Evolutionary conservation across 1,140 invertebrate genomes (phyloP).

Genomic region (Galleria mellonella): DNA sequence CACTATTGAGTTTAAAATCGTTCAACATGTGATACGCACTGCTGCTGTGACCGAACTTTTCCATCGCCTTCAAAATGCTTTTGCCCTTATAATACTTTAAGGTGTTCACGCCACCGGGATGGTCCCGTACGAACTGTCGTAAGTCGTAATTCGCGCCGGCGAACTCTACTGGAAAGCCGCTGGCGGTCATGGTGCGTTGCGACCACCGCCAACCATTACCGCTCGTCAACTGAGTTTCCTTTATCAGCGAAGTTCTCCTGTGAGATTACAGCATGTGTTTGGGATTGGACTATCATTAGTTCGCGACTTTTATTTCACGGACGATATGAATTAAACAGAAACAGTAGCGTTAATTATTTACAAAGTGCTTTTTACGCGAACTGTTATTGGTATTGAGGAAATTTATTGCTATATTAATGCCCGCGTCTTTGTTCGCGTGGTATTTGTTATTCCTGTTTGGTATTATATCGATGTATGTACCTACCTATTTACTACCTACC

Average conservation of each 20-base stretch:
- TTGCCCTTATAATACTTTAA: constrained; percentile 69
- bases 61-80: constrained; percentile 72
- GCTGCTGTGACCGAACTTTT: constrained; percentile 74
- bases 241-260: constrained; percentile 19
- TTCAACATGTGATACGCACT: constrained; percentile 78
- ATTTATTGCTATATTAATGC: too few relatives aligned
- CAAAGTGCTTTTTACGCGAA: too few relatives aligned
- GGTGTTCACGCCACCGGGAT: constrained; percentile 78
- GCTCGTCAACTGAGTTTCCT: constrained; percentile 7
- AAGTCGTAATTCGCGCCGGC: constrained; percentile 74
- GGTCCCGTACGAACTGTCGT: constrained; percentile 74
- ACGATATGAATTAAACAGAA: too few relatives aligned
- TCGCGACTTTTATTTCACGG: not conserved
- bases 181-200: constrained; percentile 16
- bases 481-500: too few relatives aligned
- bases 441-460: too few relatives aligned
- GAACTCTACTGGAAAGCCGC: constrained; percentile 39
- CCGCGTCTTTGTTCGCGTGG: too few relatives aligned
- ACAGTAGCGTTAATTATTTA: too few relatives aligned
- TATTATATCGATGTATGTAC: too few relatives aligned
- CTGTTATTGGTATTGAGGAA: too few relatives aligned
- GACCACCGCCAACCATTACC: constrained; percentile 7
- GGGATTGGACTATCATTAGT: not conserved
- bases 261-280: constrained; percentile 14
- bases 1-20: constrained; percentile 68